These are phyloP conservation scores for Rotaria magnacalcarata DNA, from an alignment of 2,888 invertebrate genomes.

Conservation along the genomic window DNA sequence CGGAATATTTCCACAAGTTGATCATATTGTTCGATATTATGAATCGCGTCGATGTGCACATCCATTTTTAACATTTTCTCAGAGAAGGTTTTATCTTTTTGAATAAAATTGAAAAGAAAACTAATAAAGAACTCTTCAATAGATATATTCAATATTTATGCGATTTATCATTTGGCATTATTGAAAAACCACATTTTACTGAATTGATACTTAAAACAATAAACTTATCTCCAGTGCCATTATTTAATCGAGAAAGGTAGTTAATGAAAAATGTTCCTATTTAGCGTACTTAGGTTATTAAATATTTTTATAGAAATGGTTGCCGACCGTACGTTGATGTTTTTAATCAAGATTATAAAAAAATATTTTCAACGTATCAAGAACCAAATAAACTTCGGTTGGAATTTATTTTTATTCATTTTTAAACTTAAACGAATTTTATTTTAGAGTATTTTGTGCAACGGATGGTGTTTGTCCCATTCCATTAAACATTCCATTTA, in stretches of 20 bases:
- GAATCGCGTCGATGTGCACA: neutral
- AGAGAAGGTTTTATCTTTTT: neutral
- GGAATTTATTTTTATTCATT: neutral
- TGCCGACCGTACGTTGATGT: conserved; percentile 44
- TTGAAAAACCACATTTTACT: conserved; percentile 5
- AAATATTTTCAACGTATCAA: conserved; percentile 34
- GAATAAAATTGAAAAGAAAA: neutral
- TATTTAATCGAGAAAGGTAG: conserved; percentile 40
- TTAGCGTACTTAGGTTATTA: too few species aligned
- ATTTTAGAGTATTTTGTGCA: neutral
- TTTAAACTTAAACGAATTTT: neutral
- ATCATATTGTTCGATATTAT: conserved; percentile 3
- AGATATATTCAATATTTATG: conserved; percentile 39
- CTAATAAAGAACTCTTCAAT: neutral
- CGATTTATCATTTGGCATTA: neutral
- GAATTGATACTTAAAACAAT: conserved; percentile 33
- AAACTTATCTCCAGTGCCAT: conserved; percentile 35
- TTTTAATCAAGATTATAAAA: conserved; percentile 40
- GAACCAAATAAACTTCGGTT: neutral
- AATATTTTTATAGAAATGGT: too few species aligned
- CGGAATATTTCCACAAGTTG: neutral
- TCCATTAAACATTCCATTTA: neutral
- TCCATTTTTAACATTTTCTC: neutral
- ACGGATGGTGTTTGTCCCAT: neutral
- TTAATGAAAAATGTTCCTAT: too few species aligned